Percentiles rank a stretch among this genome's conserved stretches.
Conservation (phyloP, 2,797 vertebrate genomes). For the Manis javanica region DNA sequence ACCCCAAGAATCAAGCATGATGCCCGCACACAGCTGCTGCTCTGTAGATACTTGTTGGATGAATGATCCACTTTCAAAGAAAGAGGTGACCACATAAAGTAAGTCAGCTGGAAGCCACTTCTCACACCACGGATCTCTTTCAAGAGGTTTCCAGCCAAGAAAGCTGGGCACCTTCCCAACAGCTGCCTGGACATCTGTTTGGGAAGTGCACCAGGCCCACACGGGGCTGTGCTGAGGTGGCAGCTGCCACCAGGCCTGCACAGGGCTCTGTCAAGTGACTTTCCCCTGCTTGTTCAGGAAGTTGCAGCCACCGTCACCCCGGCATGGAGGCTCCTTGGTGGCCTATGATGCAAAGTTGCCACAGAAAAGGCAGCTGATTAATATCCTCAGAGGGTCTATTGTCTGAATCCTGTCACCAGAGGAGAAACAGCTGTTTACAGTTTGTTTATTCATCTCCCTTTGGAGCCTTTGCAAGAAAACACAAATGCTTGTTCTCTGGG, state of each 20-base stretch:
- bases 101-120: not conserved
- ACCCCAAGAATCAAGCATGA: not conserved
- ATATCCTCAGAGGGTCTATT: conserved; percentile 2
- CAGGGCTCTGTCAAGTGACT: not conserved
- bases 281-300: not conserved
- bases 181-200: not conserved
- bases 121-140: not conserved
- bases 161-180: not conserved
- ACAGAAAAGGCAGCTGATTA: conserved; percentile 67
- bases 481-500: conserved; percentile 72
- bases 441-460: conserved; percentile 79
- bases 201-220: not conserved
- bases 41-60: fast-evolving
- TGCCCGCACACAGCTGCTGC: not conserved
- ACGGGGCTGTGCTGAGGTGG: not conserved
- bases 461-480: conserved; percentile 65
- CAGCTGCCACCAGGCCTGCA: not conserved
- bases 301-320: not conserved
- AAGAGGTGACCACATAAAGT: not conserved
- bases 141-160: not conserved
- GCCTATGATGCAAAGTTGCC: not conserved
- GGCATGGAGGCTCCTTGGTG: not conserved
- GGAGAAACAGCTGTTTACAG: conserved; percentile 80
- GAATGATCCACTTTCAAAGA: not conserved
- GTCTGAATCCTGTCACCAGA: conserved; percentile 52